Evolutionary conservation across 1,140 invertebrate genomes (phyloP).

Genomic region (Archegozetes longisetosus): DNA sequence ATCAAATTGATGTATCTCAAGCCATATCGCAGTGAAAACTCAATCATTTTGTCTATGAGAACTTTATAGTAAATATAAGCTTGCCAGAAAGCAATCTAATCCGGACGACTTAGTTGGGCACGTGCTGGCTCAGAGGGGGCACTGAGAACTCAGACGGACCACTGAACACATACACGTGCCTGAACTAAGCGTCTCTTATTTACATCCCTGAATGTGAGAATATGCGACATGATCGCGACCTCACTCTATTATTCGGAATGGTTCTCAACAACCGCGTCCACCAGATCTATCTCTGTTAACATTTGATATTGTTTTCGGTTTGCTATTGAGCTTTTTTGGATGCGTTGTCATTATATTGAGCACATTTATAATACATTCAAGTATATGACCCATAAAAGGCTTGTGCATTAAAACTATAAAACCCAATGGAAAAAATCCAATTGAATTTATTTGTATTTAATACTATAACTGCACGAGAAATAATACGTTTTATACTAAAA

Average conservation of each 20-base stretch:
- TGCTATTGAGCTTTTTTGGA: not conserved
- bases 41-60: not conserved
- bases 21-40: not conserved
- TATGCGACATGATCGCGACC: not conserved
- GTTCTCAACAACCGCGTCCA: too few relatives aligned
- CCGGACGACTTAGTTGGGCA: not conserved
- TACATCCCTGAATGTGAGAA: not conserved
- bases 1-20: not conserved
- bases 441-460: not conserved
- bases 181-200: not conserved
- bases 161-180: not conserved
- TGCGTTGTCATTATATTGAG: not conserved
- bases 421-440: not conserved
- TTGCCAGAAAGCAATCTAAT: not conserved
- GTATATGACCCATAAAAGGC: not conserved
- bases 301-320: not conserved
- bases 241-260: not conserved
- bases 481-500: too few relatives aligned
- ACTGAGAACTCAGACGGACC: not conserved
- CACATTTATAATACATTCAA: not conserved
- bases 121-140: not conserved
- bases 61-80: not conserved
- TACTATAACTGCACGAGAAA: not conserved
- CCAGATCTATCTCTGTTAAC: not conserved
- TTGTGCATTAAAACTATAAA: not conserved